Evolutionary conservation across 2,888 invertebrate genomes (phyloP), one percentile per base, ranked within the genome.

Genomic region (Luffia ferchaultella): DNA sequence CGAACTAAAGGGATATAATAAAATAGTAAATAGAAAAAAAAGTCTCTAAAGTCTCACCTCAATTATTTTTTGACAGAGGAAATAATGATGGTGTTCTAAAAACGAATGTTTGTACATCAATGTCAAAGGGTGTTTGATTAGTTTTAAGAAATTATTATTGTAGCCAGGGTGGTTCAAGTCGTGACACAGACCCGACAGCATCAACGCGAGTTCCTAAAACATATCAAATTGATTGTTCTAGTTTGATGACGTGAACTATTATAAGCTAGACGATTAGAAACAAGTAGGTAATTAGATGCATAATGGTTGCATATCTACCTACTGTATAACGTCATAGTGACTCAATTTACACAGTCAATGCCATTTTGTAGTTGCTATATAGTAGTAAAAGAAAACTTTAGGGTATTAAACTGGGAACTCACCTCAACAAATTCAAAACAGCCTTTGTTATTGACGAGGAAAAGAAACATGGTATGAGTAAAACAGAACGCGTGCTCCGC

Each of bases 401-500:
- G n/a, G n/a, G 30, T 30, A 30, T 7, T 30, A 15, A 19, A 7
- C 17, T 45, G 18, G 15, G 40, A 9, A 42, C 49, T 56, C 16
- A 86, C 87, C 79, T 88, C 87, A 50, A 70, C 55, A 52, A 68
- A 65, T 55, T 78, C 75, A 57, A 87, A 87, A 52, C 68, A 62
- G 1, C 76, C 80, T 3, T 56, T 51, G 57, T 88, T 87, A 50
- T 74, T 76, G 18, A 59, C 61, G 17, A 88, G 62, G 30, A 89
- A 84, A 53, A 86, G 65, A 56, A 73, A 88, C 85, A 88, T 85
- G 45, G 87, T 87, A 61, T 89, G 89, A 0, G 85, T 80, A 49
- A 88, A 88, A 50, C 82, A 84, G 64, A 89, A 88, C 0, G 87
- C 89, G 57, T 89, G 89, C 49, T 87, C 86, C 1, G 86, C 86